Conservation (phyloP, 2,113 vertebrate species). For the Merops nubicus region DNA sequence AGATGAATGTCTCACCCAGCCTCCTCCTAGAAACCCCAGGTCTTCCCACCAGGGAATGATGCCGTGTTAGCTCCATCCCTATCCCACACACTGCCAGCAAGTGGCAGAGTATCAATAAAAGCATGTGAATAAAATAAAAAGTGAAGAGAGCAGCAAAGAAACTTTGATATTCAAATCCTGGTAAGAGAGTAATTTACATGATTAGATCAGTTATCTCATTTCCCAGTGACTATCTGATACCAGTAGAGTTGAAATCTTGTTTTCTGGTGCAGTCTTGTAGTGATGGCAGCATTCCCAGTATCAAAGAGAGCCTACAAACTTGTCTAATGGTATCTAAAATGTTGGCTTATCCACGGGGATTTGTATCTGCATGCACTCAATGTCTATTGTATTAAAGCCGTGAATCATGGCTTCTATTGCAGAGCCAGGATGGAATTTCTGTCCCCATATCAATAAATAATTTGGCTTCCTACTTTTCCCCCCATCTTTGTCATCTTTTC, state of each 20-base stretch:
- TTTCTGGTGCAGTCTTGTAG: neutral
- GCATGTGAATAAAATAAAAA: too few relatives aligned
- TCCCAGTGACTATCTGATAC: neutral
- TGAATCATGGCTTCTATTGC: slow-evolving; percentile 14
- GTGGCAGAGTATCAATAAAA: neutral
- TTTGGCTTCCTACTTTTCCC: neutral
- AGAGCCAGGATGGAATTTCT: slow-evolving; percentile 17
- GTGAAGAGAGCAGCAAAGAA: neutral
- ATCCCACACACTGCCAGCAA: neutral
- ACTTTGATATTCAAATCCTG: neutral
- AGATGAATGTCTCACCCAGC: neutral
- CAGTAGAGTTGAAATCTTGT: neutral
- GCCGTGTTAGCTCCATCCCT: neutral
- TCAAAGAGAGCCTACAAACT: neutral
- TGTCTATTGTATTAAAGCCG: neutral
- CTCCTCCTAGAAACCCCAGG: neutral
- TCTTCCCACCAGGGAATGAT: neutral
- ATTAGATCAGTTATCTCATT: neutral
- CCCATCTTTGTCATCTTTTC: neutral
- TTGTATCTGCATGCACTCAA: slow-evolving; percentile 20
- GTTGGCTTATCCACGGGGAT: neutral
- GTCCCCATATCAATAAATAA: neutral
- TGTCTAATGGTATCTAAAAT: neutral
- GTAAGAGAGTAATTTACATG: neutral
- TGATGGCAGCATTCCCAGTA: slow-evolving; percentile 25